Evolutionary conservation across 2,797 vertebrate genomes (phyloP).

Genomic region (Esox masquinongy): DNA sequence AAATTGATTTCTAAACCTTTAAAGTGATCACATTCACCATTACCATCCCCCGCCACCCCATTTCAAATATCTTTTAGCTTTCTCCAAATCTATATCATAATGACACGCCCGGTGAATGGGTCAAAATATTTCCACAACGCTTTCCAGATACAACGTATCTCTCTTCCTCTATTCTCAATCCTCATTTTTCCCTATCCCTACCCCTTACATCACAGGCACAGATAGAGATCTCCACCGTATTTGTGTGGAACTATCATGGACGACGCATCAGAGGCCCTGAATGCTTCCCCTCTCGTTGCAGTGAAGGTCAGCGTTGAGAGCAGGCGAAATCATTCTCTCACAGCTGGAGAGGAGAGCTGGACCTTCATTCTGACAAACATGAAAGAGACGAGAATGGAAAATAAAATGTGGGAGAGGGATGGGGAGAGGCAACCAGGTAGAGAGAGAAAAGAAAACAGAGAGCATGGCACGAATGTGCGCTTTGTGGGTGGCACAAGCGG

Average conservation of each 20-base stretch:
- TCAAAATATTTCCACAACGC: constrained; percentile 43
- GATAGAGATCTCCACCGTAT: constrained; percentile 58
- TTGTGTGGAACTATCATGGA: constrained; percentile 60
- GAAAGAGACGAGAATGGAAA: constrained; percentile 24
- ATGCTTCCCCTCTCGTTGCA: constrained; percentile 62
- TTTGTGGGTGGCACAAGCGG: too few relatives aligned
- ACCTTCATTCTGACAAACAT: constrained; percentile 33
- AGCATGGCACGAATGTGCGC: too few relatives aligned
- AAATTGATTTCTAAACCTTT: constrained; percentile 19
- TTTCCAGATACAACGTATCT: constrained; percentile 43
- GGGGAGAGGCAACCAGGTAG: constrained; percentile 35
- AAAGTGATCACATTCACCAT: constrained; percentile 13
- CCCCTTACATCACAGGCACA: constrained; percentile 48
- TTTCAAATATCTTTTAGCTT: constrained; percentile 36
- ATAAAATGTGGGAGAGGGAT: constrained; percentile 31
- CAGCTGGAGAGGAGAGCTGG: constrained; percentile 62
- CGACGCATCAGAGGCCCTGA: constrained; percentile 66
- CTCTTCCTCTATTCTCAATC: constrained; percentile 33
- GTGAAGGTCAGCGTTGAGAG: constrained; percentile 76
- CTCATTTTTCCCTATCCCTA: constrained; percentile 19
- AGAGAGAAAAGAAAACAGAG: constrained; percentile 9
- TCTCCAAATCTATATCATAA: constrained; percentile 13
- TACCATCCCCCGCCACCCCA: constrained; percentile 25
- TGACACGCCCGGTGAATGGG: constrained; percentile 44
- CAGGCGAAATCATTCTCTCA: constrained; percentile 60